Conservation (phyloP, 2,797 vertebrate genomes). For the Epinephelus awoara region DNA sequence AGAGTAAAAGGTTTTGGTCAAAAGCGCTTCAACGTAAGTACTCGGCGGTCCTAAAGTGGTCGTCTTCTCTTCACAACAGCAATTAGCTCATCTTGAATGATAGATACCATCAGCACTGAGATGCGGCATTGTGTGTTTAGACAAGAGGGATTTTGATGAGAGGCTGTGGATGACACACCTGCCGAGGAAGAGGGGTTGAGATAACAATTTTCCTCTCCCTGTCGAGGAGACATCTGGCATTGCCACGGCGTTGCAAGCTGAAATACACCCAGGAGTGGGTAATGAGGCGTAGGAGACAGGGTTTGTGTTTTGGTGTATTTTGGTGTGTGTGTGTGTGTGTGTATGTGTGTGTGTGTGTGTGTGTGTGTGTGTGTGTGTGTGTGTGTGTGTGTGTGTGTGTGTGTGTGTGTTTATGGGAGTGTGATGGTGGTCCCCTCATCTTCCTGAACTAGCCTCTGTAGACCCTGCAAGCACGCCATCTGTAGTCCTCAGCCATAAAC, state of each 20-base stretch:
- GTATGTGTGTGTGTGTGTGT: slow-evolving; percentile 23
- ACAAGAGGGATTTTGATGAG: slow-evolving; percentile 59
- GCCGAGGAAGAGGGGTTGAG: slow-evolving; percentile 67
- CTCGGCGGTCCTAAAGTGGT: slow-evolving; percentile 30
- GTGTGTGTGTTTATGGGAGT: slow-evolving; percentile 44
- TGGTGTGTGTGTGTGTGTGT: slow-evolving; percentile 34
- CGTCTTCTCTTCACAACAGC: slow-evolving; percentile 41
- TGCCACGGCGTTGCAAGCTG: slow-evolving; percentile 63
- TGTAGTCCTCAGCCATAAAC: slow-evolving; percentile 74
- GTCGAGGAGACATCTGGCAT: slow-evolving; percentile 80
- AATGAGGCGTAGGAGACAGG: slow-evolving; percentile 80
- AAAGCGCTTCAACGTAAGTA: slow-evolving; percentile 52
- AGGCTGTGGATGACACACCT: slow-evolving; percentile 68
- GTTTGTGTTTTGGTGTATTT: slow-evolving; percentile 53
- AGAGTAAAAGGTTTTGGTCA: slow-evolving; percentile 59
- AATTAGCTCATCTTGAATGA: slow-evolving; percentile 53
- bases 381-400: slow-evolving; percentile 35
- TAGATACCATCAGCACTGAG: slow-evolving; percentile 31
- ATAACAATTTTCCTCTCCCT: slow-evolving; percentile 75
- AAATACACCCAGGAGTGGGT: slow-evolving; percentile 77
- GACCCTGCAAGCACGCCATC: slow-evolving; percentile 75
- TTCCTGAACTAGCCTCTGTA: slow-evolving; percentile 58
- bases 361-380: slow-evolving; percentile 35
- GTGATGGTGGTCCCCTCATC: slow-evolving; percentile 41
- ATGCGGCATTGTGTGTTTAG: slow-evolving; percentile 62